phyloP scores from a whole-genome alignment of 2,888 invertebrate genomes.

The Caenorhabditis sp. region DNA sequence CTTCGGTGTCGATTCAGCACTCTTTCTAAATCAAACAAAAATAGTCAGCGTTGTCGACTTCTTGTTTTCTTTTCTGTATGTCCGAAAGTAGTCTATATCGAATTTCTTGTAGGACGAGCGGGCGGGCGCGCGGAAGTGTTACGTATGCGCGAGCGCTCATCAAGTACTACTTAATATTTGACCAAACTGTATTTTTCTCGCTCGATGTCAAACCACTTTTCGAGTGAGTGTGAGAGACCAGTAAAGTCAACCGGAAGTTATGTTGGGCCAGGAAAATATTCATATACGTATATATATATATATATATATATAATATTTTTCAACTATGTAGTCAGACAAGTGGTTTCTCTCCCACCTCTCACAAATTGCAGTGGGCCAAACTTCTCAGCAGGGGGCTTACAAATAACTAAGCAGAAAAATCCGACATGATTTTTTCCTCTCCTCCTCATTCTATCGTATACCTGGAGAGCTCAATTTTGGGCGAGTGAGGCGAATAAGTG shows the following conservation, averaged over 20 bases:
- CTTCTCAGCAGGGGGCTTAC: slow-evolving; percentile 37
- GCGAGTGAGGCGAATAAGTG: background rate
- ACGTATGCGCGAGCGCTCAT: background rate
- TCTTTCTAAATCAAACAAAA: slow-evolving; percentile 24
- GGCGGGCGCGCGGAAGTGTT: background rate
- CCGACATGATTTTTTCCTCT: background rate
- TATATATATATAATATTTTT: background rate
- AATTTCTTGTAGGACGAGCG: background rate
- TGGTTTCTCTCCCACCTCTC: background rate
- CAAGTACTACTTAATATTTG: background rate
- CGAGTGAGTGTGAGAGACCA: no score
- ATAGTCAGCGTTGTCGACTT: slow-evolving; percentile 14
- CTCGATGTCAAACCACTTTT: no score
- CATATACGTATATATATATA: no score
- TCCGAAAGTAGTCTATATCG: background rate
- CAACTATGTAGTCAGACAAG: background rate
- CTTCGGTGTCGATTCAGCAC: slow-evolving; percentile 34
- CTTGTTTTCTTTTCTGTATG: background rate
- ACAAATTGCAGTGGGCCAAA: slow-evolving; percentile 9
- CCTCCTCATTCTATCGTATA: slow-evolving; percentile 33
- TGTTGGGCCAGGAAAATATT: no score
- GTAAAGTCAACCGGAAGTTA: no score
- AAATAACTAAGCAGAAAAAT: slow-evolving; percentile 34
- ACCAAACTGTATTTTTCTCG: no score
- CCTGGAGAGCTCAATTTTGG: slow-evolving; percentile 39